Evolutionary conservation across 2,113 vertebrate genomes (phyloP), one percentile per base, ranked within the genome.

Genomic region (Geococcyx californianus): DNA sequence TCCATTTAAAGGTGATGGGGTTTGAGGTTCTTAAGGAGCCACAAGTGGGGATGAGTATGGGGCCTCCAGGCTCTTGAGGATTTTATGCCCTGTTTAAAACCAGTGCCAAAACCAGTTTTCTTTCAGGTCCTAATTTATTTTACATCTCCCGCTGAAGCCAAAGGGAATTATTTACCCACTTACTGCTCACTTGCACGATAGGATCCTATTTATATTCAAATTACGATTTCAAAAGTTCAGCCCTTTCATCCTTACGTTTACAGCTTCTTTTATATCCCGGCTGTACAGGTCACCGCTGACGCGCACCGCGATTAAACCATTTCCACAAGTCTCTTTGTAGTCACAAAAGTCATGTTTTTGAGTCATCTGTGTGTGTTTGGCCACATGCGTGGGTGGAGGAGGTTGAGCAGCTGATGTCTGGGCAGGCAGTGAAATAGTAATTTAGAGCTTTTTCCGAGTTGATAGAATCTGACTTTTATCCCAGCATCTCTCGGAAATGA

Each of bases 401-500:
- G 76, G 36, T 9, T 36, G 54, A 60, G 44, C 20, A 17, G 70
- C 68, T 89, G 93, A 85, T 70, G 34, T 9, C 54, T 11, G 67
- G 62, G 84, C 78, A 60, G 28, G 63, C 56, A 45, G 51, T 2
- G 73, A 90, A 87, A 87, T 2, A 45, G 68, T 55, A 44, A 75
- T 90, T 69, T 33, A 33, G 52, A 70, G 87, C 56, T 70, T 90
- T 62, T 66, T 55, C 40, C 2, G 18, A 66, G 73, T 24, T 70
- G 87, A 84, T 90, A 59, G 83, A 40, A 70, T 75, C 67, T 90
- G 90, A 90, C 78, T 93, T 87, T 90, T 84, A 84, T 95, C 90
- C 56, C 62, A 79, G 78, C 68, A 70, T 84, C 87, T 84, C 62
- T 33, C 60, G 87, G 77, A 93, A 75, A 25, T 25, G 73, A 75